Evolutionary conservation across 2,113 vertebrate species (phyloP).

Genomic region (Megaceryle torquata): DNA sequence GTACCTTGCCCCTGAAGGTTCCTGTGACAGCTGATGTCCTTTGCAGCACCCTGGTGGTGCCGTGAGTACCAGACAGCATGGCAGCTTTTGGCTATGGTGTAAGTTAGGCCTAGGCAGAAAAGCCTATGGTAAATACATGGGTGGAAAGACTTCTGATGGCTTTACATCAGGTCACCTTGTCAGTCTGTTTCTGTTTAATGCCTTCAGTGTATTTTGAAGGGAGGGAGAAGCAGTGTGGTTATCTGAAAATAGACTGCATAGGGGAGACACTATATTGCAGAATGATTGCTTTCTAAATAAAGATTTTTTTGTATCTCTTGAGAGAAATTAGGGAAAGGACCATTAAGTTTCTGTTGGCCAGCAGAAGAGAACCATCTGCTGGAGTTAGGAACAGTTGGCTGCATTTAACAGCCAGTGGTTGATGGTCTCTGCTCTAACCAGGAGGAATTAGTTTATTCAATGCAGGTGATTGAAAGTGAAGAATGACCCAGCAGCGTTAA

Average conservation of each 20-base stretch:
- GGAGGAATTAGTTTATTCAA: neutral
- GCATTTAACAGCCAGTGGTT: slow-evolving; percentile 18
- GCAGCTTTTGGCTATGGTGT: neutral
- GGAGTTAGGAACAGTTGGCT: slow-evolving; percentile 18
- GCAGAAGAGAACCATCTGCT: slow-evolving; percentile 58
- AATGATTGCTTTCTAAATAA: slow-evolving; percentile 41
- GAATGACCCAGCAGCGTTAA: neutral
- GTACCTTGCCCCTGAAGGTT: neutral
- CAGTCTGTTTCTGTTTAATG: neutral
- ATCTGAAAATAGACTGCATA: neutral
- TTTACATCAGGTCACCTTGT: neutral
- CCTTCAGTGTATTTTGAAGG: neutral
- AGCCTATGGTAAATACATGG: neutral
- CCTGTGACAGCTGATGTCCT: neutral
- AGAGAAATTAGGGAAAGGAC: slow-evolving; percentile 26
- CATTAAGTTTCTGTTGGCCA: slow-evolving; percentile 51
- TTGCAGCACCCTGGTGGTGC: accelerated
- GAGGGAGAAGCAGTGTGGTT: neutral
- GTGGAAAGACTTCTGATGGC: neutral
- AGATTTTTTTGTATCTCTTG: slow-evolving; percentile 6
- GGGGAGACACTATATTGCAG: neutral
- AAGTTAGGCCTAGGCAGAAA: neutral
- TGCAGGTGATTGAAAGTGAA: neutral
- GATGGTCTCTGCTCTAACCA: neutral
- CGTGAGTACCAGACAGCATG: accelerated